These are phyloP conservation scores for Pandemis heparana DNA, from an alignment of 2,888 invertebrate genomes.

Conservation along the genomic window DNA sequence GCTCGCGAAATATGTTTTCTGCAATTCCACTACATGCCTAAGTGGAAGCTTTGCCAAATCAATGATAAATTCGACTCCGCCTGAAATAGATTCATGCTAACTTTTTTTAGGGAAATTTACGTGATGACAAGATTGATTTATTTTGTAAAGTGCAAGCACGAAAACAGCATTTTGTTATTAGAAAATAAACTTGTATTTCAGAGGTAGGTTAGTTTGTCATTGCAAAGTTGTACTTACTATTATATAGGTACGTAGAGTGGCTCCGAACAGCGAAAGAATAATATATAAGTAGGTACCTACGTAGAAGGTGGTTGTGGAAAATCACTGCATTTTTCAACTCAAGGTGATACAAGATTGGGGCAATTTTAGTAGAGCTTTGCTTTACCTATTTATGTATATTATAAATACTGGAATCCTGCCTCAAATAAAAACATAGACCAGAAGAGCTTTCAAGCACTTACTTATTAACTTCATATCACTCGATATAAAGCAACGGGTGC, in stretches of 20 bases:
- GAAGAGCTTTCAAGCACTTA: not conserved
- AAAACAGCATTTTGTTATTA: not conserved
- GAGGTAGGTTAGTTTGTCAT: not conserved
- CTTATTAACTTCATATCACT: not conserved
- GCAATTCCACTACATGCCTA: constrained; percentile 9
- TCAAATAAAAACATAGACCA: not conserved
- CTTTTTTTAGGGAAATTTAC: constrained; percentile 26
- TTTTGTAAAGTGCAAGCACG: constrained; percentile 6
- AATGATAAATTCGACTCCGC: constrained; percentile 8
- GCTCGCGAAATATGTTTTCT: constrained; percentile 10
- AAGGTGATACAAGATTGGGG: too few species aligned
- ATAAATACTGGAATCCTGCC: not conserved
- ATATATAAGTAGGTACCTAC: too few species aligned
- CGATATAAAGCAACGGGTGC: not conserved
- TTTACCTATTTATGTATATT: not conserved
- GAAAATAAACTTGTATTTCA: not conserved
- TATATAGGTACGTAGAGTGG: not conserved
- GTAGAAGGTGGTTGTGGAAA: too few species aligned
- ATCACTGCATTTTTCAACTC: too few species aligned
- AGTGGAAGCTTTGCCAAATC: not conserved
- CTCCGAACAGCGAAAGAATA: too few species aligned
- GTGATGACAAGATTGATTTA: constrained; percentile 49
- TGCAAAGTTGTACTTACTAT: not conserved
- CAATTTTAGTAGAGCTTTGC: not conserved
- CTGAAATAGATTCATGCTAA: not conserved